Evolutionary conservation across 2,113 vertebrate genomes (phyloP), one percentile per base, ranked within the genome.

Genomic region (Mugil cephalus): DNA sequence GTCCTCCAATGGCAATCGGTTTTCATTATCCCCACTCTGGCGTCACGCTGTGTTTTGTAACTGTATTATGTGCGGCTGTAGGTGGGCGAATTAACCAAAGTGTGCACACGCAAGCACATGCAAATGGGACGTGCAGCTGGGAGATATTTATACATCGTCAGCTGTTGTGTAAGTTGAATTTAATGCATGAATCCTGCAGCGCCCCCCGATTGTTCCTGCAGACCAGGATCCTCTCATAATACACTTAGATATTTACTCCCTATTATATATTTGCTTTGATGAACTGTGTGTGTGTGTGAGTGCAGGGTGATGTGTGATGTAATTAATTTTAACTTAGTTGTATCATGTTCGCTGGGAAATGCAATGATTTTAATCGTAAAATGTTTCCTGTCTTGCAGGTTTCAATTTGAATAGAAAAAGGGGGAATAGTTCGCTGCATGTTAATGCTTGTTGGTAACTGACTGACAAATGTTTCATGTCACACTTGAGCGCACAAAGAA

Each of bases 31-130:
- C 24, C 71, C 8, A 40, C 64, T 51, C 50, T 45, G 58, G 58
- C 56, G 10, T 74, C 60, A 58, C 46, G 80, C 66, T 52, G 79
- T 47, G 77, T 83, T 90, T 83, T 86, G 64, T 87, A 88, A 88
- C 62, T 54, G 66, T 58, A 56, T 85, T 86, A 89, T 80, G 50
- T 43, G 52, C 18, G 72, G 38, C 67, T 77, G 80, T 48, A 47
- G 64, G 79, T 85, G 83, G 83, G 73, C 61, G 61, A 67, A 78
- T 80, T 58, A 77, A 66, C 39, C 52, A 24, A 55, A 56, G 61
- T 40, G 19, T 34, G 54, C 61, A 65, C 52, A 65, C 73, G 60
- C 14, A 53, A 30, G 53, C 42, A 51, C 54, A 60, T 30, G 14
- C n/a, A 63, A 43, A 82, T 17, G 17, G 38, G 19, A 17, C 1